These are phyloP conservation scores for Tenthredo livida DNA, from an alignment of 2,888 invertebrate species.

Conservation along the genomic window DNA sequence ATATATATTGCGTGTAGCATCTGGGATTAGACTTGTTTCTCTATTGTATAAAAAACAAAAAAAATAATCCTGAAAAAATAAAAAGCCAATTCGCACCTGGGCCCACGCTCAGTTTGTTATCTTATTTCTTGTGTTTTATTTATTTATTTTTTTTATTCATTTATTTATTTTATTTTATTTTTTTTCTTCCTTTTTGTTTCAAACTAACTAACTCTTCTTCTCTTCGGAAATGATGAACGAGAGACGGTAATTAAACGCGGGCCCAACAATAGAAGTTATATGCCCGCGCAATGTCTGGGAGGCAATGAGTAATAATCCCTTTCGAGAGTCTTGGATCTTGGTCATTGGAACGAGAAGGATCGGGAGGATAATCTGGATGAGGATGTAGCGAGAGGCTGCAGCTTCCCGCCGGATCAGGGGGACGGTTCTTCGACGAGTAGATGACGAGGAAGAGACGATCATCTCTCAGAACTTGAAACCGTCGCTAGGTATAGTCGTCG, in stretches of 20 bases:
- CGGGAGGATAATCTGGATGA: constrained; percentile 39
- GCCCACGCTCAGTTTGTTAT: constrained; percentile 58
- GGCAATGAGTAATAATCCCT: constrained; percentile 20
- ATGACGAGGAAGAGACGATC: constrained; percentile 45
- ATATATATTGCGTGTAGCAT: constrained; percentile 65
- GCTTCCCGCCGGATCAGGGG: constrained; percentile 32
- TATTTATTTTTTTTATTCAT: not conserved
- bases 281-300: not conserved
- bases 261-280: not conserved
- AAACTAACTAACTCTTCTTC: not conserved
- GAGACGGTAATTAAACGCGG: constrained; percentile 3
- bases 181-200: not conserved
- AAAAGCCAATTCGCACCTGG: constrained; percentile 65
- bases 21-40: constrained; percentile 71
- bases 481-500: constrained; percentile 87
- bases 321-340: constrained; percentile 49
- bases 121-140: not conserved
- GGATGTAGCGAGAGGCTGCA: constrained; percentile 36
- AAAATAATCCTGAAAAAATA: constrained; percentile 66
- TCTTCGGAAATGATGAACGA: constrained; percentile 15
- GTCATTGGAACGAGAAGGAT: constrained; percentile 50
- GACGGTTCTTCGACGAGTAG: constrained; percentile 43
- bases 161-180: not conserved
- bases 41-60: constrained; percentile 71
- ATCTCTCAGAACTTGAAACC: constrained; percentile 89